Percentiles rank a stretch among this genome's conserved stretches.
phyloP scores from a whole-genome alignment of 2,113 vertebrate genomes.

The Gymnobelideus leadbeateri region DNA sequence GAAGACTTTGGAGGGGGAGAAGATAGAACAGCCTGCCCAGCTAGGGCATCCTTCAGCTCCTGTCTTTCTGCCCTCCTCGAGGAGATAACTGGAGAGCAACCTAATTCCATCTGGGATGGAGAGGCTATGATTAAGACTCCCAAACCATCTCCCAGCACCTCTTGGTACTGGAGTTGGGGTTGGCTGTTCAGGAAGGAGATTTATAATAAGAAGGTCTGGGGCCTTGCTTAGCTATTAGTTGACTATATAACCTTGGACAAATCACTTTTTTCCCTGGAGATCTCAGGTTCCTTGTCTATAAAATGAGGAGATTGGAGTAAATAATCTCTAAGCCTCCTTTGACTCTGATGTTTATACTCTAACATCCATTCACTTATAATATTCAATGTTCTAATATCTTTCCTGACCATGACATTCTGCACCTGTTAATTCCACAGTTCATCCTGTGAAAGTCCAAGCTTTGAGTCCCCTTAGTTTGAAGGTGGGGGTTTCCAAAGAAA shows the following conservation, averaged over 20 bases:
- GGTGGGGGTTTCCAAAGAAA: neutral
- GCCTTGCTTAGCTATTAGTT: neutral
- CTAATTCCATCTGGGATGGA: neutral
- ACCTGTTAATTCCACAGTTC: neutral
- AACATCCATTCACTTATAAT: neutral
- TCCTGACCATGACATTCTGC: neutral
- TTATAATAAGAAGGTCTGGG: neutral
- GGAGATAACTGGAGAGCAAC: neutral
- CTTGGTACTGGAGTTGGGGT: neutral
- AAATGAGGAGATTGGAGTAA: neutral
- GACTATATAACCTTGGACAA: neutral
- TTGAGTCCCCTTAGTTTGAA: neutral
- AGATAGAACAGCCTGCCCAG: neutral
- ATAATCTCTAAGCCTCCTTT: neutral
- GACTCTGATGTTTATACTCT: neutral
- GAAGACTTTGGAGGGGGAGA: neutral
- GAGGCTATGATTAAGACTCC: neutral
- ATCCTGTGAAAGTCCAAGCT: neutral
- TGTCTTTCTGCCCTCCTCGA: neutral
- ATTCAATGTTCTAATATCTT: neutral
- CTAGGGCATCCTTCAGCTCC: neutral
- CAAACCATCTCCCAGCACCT: neutral
- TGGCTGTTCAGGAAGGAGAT: neutral
- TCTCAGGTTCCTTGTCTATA: neutral
- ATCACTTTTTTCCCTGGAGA: neutral